phyloP scores from a whole-genome alignment of 2,113 vertebrate species.

The Pontoporia blainvillei region DNA sequence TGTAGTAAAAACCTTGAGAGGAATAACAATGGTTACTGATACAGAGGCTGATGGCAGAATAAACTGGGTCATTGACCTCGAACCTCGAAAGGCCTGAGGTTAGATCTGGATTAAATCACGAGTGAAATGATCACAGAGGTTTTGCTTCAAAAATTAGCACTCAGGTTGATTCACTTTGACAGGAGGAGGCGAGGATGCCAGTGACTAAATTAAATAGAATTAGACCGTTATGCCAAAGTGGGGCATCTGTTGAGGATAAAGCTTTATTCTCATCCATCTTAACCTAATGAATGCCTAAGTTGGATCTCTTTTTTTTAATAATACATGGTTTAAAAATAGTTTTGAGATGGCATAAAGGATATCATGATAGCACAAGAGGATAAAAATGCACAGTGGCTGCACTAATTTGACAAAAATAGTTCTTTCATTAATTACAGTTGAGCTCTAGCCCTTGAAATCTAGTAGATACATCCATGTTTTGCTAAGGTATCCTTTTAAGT shows the following conservation, averaged over 20 bases:
- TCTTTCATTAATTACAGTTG: constrained; percentile 64
- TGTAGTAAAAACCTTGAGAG: not conserved
- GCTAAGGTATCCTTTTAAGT: not conserved
- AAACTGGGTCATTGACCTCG: constrained; percentile 88
- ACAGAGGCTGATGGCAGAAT: constrained; percentile 71
- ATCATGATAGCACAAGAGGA: constrained; percentile 35
- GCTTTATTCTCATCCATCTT: constrained; percentile 71
- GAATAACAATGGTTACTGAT: constrained; percentile 61
- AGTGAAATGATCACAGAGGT: constrained; percentile 85
- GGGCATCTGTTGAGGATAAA: constrained; percentile 81
- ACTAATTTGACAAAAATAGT: constrained; percentile 51
- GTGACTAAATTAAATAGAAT: constrained; percentile 83
- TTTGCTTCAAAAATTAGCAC: constrained; percentile 87
- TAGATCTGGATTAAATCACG: constrained; percentile 86
- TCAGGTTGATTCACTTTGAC: constrained; percentile 86
- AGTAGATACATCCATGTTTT: not conserved
- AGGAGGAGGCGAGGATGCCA: constrained; percentile 86
- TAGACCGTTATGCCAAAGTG: constrained; percentile 79
- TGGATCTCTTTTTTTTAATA: constrained; percentile 66
- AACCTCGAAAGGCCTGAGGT: constrained; percentile 83
- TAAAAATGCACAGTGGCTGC: constrained; percentile 48
- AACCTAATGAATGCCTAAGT: constrained; percentile 68
- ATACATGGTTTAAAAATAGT: constrained; percentile 60
- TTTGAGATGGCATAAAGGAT: constrained; percentile 42
- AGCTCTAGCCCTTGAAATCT: not conserved